Evolutionary conservation across 2,113 vertebrate species (phyloP).

Genomic region (Otus sunia): DNA sequence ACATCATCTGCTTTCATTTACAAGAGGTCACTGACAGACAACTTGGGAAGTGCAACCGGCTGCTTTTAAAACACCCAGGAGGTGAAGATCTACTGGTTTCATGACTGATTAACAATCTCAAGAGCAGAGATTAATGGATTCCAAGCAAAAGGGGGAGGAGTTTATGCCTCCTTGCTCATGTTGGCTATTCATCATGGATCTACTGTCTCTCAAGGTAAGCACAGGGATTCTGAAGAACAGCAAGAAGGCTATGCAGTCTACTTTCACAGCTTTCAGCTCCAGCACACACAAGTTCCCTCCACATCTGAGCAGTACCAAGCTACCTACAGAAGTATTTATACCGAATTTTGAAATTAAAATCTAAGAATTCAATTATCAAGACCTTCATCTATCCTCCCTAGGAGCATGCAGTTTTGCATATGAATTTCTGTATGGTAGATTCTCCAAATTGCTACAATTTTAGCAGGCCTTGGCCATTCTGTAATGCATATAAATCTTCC

Average conservation of each 20-base stretch:
- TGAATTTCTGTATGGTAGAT: neutral
- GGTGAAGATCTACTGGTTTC: slow-evolving; percentile 13
- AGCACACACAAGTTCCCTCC: neutral
- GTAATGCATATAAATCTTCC: neutral
- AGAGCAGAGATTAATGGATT: slow-evolving; percentile 39
- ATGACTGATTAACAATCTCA: slow-evolving; percentile 26
- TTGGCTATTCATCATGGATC: neutral
- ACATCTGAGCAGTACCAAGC: neutral
- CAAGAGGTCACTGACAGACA: slow-evolving; percentile 16
- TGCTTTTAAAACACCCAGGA: slow-evolving; percentile 51
- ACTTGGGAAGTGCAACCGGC: slow-evolving; percentile 3
- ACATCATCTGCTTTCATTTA: slow-evolving; percentile 23
- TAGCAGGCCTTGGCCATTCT: neutral
- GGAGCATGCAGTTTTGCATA: neutral
- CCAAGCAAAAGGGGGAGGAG: slow-evolving; percentile 33
- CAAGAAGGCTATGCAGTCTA: neutral
- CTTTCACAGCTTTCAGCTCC: neutral
- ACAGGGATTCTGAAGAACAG: neutral
- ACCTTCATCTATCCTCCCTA: neutral
- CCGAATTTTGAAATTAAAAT: neutral
- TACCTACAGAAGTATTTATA: neutral
- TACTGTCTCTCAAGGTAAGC: neutral
- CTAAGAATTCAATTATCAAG: neutral
- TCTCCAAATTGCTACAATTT: neutral
- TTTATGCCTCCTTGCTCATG: neutral